A percentile compares a stretch with the other conserved stretches of the same genome.
Conservation (phyloP, 1,140 invertebrate species). For the Drosophila lini region DNA sequence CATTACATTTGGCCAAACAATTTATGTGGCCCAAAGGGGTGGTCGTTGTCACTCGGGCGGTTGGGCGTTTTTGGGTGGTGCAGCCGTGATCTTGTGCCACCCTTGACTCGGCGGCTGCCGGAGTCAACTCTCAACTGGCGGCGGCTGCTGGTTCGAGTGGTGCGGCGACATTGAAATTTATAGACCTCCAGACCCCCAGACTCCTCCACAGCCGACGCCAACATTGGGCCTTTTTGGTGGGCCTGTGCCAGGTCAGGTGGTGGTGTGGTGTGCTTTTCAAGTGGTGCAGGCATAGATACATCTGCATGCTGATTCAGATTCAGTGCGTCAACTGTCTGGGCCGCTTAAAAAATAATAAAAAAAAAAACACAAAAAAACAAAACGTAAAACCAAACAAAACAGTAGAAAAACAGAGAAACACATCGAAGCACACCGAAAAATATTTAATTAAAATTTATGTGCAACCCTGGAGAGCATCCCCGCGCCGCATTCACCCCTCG, state of each 20-base stretch:
- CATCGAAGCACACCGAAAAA: slow-evolving; percentile 58
- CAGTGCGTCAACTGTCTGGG: slow-evolving; percentile 45
- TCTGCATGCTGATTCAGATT: slow-evolving; percentile 21
- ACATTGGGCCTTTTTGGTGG: slow-evolving; percentile 1
- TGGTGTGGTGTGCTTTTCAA: slow-evolving; percentile 39
- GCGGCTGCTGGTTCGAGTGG: slow-evolving; percentile 37
- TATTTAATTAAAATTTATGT: slow-evolving; percentile 83
- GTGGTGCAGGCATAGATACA: slow-evolving; percentile 44
- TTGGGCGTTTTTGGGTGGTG: not conserved
- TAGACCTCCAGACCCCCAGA: slow-evolving; percentile 34
- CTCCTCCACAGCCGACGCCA: not conserved
- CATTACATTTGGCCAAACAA: slow-evolving; percentile 67
- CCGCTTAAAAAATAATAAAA: slow-evolving; percentile 12
- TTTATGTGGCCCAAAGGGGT: slow-evolving; percentile 66
- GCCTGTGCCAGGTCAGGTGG: slow-evolving; percentile 29
- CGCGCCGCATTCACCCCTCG: slow-evolving; percentile 13
- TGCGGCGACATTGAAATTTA: slow-evolving; percentile 77
- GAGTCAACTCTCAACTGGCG: slow-evolving; percentile 36
- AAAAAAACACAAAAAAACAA: not conserved
- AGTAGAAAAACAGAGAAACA: slow-evolving; percentile 14
- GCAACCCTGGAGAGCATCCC: slow-evolving; percentile 52
- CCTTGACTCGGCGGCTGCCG: slow-evolving; percentile 30
- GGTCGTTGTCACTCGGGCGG: slow-evolving; percentile 41
- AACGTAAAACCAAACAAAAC: slow-evolving; percentile 4
- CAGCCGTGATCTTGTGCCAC: slow-evolving; percentile 41